Evolutionary conservation across 2,113 vertebrate genomes (phyloP).

Genomic region (Phyllostomus discolor): DNA sequence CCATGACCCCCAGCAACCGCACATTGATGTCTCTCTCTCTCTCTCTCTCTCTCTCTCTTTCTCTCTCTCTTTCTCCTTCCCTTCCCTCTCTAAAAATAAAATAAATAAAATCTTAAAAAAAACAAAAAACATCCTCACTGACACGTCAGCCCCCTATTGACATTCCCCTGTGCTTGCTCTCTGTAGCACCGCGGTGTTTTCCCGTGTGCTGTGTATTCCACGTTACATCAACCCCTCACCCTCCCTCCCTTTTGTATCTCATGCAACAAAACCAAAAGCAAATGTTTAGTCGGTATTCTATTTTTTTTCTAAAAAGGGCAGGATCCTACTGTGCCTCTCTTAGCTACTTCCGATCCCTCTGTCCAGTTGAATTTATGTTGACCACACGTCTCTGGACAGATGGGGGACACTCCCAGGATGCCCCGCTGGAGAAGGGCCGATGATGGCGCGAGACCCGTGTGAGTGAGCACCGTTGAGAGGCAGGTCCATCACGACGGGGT

Average conservation of each 20-base stretch:
- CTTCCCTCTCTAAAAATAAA: too few relatives aligned
- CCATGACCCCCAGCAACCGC: too few relatives aligned
- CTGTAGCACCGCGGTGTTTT: neutral
- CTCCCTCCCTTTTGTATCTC: neutral
- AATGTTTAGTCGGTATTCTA: neutral
- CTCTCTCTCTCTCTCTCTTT: too few relatives aligned
- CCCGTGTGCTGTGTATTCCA: neutral
- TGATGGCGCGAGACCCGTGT: rapidly evolving
- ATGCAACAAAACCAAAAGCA: conserved; percentile 14
- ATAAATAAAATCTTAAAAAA: too few relatives aligned
- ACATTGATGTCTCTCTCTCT: too few relatives aligned
- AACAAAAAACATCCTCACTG: neutral
- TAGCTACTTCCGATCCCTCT: neutral
- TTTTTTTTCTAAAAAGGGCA: neutral
- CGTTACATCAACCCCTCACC: neutral
- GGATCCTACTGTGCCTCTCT: neutral
- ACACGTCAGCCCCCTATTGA: neutral
- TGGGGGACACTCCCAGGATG: neutral
- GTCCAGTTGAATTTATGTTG: neutral
- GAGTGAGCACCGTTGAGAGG: neutral
- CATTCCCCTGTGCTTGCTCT: neutral
- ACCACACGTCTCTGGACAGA: neutral
- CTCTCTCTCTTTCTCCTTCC: too few relatives aligned
- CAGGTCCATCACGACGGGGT: neutral
- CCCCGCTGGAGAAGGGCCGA: neutral